A percentile compares a stretch with the other conserved stretches of the same genome.
Conservation (phyloP, 2,113 vertebrate species). For the Bagarius yarrelli region DNA sequence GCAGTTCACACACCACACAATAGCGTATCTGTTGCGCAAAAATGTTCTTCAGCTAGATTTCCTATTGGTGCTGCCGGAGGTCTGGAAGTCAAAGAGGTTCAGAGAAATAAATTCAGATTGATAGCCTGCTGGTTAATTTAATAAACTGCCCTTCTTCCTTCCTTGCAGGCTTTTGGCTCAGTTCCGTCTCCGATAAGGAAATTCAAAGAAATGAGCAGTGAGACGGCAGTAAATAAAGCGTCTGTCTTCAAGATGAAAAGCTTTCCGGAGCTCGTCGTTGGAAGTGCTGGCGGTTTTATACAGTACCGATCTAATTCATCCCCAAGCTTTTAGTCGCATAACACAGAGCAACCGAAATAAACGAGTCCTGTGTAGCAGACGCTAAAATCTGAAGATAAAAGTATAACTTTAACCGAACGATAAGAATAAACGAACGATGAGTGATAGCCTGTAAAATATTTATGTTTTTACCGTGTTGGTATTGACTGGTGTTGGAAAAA, state of each 20-base stretch:
- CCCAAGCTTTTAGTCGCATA: neutral
- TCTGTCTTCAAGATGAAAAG: neutral
- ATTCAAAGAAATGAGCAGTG: neutral
- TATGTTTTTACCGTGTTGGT: neutral
- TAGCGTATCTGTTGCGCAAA: neutral
- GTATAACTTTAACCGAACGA: neutral
- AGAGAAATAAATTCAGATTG: conserved; percentile 19
- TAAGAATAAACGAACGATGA: neutral
- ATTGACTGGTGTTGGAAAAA: neutral
- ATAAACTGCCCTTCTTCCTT: neutral
- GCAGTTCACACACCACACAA: neutral
- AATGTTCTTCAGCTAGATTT: neutral
- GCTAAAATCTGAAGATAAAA: neutral
- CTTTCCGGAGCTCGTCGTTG: neutral
- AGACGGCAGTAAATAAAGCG: neutral
- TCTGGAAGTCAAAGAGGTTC: conserved; percentile 5
- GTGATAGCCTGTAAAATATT: neutral
- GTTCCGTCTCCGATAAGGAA: neutral
- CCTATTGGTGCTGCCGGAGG: neutral
- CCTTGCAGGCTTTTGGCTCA: neutral
- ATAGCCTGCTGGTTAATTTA: conserved; percentile 11
- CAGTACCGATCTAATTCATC: neutral
- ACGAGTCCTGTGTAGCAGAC: neutral
- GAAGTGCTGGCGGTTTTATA: neutral
- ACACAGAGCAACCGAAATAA: neutral